Percentiles rank a stretch among this genome's conserved stretches.
Conservation (phyloP, 2,113 vertebrate genomes). For the Ameiurus melas region DNA sequence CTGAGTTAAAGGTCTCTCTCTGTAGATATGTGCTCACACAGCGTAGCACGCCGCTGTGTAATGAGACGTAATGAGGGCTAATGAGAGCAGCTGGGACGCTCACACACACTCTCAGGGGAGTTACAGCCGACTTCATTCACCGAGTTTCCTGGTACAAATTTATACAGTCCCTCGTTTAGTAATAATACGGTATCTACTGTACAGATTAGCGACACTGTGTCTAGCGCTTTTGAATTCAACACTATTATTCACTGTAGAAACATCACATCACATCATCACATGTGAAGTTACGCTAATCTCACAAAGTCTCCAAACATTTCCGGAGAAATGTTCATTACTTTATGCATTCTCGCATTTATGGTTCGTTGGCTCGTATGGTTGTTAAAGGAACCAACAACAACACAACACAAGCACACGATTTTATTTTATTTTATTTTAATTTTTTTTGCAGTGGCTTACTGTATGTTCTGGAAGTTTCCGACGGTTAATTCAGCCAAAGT, state of each 20-base stretch:
- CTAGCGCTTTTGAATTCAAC: neutral
- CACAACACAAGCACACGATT: neutral
- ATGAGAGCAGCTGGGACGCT: constrained; percentile 51
- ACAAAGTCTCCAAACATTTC: neutral
- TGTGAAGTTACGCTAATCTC: neutral
- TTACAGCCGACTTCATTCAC: constrained; percentile 27
- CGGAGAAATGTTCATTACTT: neutral
- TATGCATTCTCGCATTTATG: neutral
- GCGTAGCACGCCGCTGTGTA: constrained; percentile 58
- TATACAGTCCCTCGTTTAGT: neutral
- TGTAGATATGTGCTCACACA: constrained; percentile 57
- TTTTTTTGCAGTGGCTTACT: neutral
- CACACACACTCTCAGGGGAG: constrained; percentile 43
- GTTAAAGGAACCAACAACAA: neutral
- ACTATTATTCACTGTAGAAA: neutral
- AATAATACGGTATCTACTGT: neutral
- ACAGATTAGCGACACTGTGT: neutral
- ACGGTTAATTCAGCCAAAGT: neutral
- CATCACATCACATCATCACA: neutral
- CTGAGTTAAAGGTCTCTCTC: constrained; percentile 76
- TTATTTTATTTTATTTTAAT: neutral
- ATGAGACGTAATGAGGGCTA: constrained; percentile 59
- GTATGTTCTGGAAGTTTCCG: neutral
- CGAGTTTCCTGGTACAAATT: neutral
- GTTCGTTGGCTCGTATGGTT: neutral